Evolutionary conservation across 2,113 vertebrate species (phyloP), one percentile per base, ranked within the genome.

Genomic region (Catagonus wagneri): DNA sequence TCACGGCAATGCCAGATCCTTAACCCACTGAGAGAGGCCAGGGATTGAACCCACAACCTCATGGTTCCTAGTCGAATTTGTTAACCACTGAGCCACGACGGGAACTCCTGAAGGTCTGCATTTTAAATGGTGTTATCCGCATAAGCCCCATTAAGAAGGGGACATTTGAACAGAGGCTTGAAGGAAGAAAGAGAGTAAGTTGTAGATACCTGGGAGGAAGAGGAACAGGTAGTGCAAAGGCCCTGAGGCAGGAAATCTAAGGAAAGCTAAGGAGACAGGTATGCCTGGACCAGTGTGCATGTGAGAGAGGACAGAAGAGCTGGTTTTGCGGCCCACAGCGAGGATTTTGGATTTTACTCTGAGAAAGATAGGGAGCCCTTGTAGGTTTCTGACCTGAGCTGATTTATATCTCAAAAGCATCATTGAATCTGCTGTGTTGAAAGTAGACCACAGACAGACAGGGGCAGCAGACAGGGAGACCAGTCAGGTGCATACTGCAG

Each of bases 381-480:
- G 15, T 27, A 56, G 39, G 44, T 34, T 87, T 96, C 50, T 94
- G 25, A 89, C 89, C 63, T 93, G 72, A 84, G n/a, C 66, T 72
- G 84, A 90, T 72, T 79, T 80, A 4, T 16, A 44, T 63, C 95
- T 81, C 91, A 50, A 81, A 96, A 44, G 27, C 72, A 68, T 75
- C 60, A 2, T 83, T 96, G 86, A 56, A 52, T 54, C 54, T 78
- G 86, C 74, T 52, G 56, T 63, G 92, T 54, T 89, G 74, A 85
- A 94, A 95, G 90, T 29, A 95, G 87, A 83, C 52, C 85, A 56
- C 6, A n/a, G 94, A 25, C 89, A 85, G 65, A 65, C 20, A 54
- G 66, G 81, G 52, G 11, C 36, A 83, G 50, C 36, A 52, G n/a
- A 23, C 20, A 5, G 71, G 56, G 44, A 72, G 39, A 27, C 52